These are phyloP conservation scores for Brachypalpus laphriformis DNA, from an alignment of 2,888 invertebrate species.

Conservation along the genomic window DNA sequence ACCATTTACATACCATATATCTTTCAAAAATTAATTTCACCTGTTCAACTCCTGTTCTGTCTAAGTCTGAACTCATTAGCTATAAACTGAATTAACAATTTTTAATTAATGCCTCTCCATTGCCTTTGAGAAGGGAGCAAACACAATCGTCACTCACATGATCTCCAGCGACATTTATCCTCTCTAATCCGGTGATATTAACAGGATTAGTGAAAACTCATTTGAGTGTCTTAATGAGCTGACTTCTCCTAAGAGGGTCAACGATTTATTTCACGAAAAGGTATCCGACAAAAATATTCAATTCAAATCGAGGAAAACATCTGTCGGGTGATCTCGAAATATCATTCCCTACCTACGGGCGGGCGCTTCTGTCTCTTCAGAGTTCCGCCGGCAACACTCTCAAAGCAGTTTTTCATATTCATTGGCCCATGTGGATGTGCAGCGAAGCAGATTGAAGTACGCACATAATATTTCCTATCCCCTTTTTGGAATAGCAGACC, in stretches of 20 bases:
- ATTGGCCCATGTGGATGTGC: constrained; percentile 58
- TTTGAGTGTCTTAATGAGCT: constrained; percentile 66
- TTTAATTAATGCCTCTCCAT: constrained; percentile 8
- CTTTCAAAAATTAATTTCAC: too few species aligned
- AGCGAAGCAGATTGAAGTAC: constrained; percentile 48
- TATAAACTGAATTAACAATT: too few species aligned
- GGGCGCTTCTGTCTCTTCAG: constrained; percentile 11
- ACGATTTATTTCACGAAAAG: constrained; percentile 67
- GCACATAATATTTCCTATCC: constrained; percentile 41
- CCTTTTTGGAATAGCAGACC: constrained; percentile 49
- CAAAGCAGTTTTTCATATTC: constrained; percentile 37
- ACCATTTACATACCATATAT: too few species aligned
- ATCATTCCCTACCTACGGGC: constrained; percentile 33
- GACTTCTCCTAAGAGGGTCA: constrained; percentile 72
- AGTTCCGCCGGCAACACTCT: constrained; percentile 41
- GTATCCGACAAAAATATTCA: constrained; percentile 46
- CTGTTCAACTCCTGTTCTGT: too few species aligned
- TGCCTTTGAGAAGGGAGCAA: neutral
- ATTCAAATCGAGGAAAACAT: constrained; percentile 38
- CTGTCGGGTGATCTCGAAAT: constrained; percentile 48
- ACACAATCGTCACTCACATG: constrained; percentile 38
- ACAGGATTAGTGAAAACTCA: constrained; percentile 71
- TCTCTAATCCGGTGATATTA: constrained; percentile 70
- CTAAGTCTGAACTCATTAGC: too few species aligned
- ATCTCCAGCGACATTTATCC: constrained; percentile 66